A percentile compares a stretch with the other conserved stretches of the same genome.
These are phyloP conservation scores for Anabas testudineus DNA, from an alignment of 2,797 vertebrate species.

Conservation along the genomic window DNA sequence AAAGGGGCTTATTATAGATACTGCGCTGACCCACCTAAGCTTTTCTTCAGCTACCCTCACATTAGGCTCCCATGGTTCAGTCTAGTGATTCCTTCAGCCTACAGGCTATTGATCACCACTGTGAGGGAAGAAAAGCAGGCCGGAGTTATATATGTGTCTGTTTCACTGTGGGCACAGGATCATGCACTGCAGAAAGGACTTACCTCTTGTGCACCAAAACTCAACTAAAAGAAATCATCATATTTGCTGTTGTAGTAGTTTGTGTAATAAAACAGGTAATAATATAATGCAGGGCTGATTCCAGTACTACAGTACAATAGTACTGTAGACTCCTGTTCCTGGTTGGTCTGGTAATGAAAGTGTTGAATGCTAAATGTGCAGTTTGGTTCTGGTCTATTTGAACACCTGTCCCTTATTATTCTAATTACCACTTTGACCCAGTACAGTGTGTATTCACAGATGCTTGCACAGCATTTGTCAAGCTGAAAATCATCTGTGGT, in stretches of 20 bases:
- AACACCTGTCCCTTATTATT: neutral
- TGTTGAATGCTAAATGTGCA: neutral
- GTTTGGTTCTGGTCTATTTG: neutral
- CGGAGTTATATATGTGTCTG: slow-evolving; percentile 17
- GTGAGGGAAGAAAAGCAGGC: slow-evolving; percentile 37
- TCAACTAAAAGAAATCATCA: slow-evolving; percentile 12
- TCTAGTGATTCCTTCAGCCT: slow-evolving; percentile 53
- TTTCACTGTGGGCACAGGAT: slow-evolving; percentile 3
- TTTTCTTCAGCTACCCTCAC: slow-evolving; percentile 42
- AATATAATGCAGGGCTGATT: neutral
- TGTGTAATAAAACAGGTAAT: neutral
- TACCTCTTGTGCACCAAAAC: slow-evolving; percentile 24
- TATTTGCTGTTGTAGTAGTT: neutral
- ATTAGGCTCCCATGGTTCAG: slow-evolving; percentile 60
- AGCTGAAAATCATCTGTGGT: slow-evolving; percentile 21
- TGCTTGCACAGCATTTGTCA: slow-evolving; percentile 10
- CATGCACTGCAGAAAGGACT: slow-evolving; percentile 39
- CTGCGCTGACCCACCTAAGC: slow-evolving; percentile 35
- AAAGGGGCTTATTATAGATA: slow-evolving; percentile 75
- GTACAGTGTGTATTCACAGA: neutral
- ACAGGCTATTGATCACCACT: slow-evolving; percentile 66
- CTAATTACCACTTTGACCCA: neutral
- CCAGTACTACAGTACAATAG: no score
- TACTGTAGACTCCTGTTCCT: no score
- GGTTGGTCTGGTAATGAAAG: neutral